phyloP scores from a whole-genome alignment of 2,888 invertebrate species.

The Meandrusa payeni region DNA sequence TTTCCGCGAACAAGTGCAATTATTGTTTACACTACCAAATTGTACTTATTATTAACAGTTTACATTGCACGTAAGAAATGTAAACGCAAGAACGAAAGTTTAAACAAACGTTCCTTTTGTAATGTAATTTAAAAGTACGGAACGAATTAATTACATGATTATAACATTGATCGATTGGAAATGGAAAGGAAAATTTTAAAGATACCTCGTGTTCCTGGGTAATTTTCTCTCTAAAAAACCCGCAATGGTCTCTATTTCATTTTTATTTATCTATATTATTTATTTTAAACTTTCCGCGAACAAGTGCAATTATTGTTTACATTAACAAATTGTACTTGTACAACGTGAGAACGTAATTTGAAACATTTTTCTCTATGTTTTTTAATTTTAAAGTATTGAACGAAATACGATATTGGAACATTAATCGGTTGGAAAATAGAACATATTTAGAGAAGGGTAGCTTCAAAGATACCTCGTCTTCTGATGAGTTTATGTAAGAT shows the following conservation, averaged over 20 bases:
- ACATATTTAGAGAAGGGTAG: too few relatives aligned
- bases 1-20: constrained; percentile 42
- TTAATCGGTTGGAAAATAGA: too few relatives aligned
- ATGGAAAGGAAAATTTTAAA: too few relatives aligned
- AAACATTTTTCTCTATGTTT: not conserved
- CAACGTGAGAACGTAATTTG: not conserved
- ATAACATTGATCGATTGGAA: too few relatives aligned
- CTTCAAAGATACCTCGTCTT: too few relatives aligned
- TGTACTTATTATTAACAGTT: constrained; percentile 13
- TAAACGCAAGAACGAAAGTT: constrained; percentile 1
- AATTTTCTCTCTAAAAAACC: too few relatives aligned
- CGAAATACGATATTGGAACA: constrained; percentile 9
- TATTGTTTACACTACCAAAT: constrained; percentile 22
- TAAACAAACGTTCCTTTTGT: not conserved
- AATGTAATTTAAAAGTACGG: constrained; percentile 7
- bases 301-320: constrained; percentile 28
- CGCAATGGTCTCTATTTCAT: too few relatives aligned
- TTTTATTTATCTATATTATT: too few relatives aligned
- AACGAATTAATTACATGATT: constrained; percentile 8
- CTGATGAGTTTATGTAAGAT: too few relatives aligned
- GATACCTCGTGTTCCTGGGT: too few relatives aligned
- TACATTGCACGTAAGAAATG: constrained; percentile 7
- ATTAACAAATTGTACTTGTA: constrained; percentile 17
- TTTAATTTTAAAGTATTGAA: constrained; percentile 7
- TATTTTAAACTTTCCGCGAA: constrained; percentile 47